Base-by-base conservation (phyloP, 2,113 vertebrate genomes). In the Hepsetus odoe region DNA sequence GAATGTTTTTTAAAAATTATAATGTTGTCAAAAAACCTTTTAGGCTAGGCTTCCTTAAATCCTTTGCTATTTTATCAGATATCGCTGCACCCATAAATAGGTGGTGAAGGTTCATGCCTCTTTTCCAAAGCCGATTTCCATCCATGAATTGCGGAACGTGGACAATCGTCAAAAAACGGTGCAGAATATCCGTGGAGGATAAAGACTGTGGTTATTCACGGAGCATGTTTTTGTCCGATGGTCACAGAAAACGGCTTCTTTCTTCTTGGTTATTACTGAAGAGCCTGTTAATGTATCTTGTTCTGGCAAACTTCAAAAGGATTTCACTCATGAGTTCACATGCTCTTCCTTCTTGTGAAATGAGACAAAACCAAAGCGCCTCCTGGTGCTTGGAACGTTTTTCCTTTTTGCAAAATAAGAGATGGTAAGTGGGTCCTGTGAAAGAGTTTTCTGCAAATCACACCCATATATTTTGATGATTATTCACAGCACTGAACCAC, bases 31-130 rank as follows among this genome's bases (percentile, higher is more conserved):
- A 62, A 62, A 9, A 62, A 32, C 14, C 9, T 3, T 20, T 35
- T 53, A 22, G 49, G 44, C 58, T 44, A 14, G 28, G 8, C 5
- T 44, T 22, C 13, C 16, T 74, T 49, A 26, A n/a, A 68, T 26
- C 55, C 35, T 67, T 59, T 38, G 18, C 78, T 71, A 51, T 20
- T n/a, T 73, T 67, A 74, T 58, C 44, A 44, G 53, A 80, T 58
- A 80, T 22, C 58, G 32, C 22, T 71, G 22, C n/a, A 22, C n/a
- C 46, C 51, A 55, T 30, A 61, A 30, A 55, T 35, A 70, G 56
- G 32, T 58, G 71, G 79, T 82, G 66, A 76, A 85, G 77, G 84
- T 82, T 86, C 84, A 87, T 87, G 86, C 84, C 80, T 88, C 86
- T 85, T 59, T 84, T 65, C 42, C 49, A 79, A 16, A 66, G 4